Evolutionary conservation across 2,888 invertebrate genomes (phyloP), one percentile per base, ranked within the genome.

Genomic region (Oxycera nigricornis): DNA sequence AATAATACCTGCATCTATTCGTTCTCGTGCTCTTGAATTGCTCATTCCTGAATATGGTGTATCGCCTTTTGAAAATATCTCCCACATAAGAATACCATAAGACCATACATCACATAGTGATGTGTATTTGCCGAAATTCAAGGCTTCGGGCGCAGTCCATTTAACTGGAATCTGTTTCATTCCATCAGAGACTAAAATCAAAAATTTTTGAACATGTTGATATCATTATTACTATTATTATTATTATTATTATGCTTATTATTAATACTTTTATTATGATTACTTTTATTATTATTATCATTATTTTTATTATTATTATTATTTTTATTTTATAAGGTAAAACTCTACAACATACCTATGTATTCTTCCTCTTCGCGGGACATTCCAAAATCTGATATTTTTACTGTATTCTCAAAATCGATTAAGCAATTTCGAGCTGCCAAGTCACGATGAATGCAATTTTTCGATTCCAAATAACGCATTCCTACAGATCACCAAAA

Each of bases 141-240:
- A 87, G 1, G 97, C 97, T 86, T 97, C 97, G 0, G 98, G 98
- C 1, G 97, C 97, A 0, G 97, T 98, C 98, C 98, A 98, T 86
- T 98, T 98, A 76, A 98, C 97, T 0, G 98, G 97, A 80, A 98
- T 97, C 87, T 97, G 97, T 86, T 98, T 97, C 94, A 97, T 95
- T 39, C 97, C 97, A 79, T 97, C 97, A 2, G 97, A 96, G 52
- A 97, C 97, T 86, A 68, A 52, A 65, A 61, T 30, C 1, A 30
- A 17, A n/a, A n/a, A n/a, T n/a, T n/a, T n/a, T n/a, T n/a, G 35
- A 46, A 46, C 3, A 46, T 46, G 14, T 28, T 46, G n/a, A n/a
- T 67, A 11, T 14, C 28, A 61, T 6, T 30, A 57, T 14, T 11
- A 7, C 26, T n/a, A 31, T 17, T 55, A 59, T 39, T 7, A 35